Evolutionary conservation across 2,113 vertebrate species (phyloP), one percentile per base, ranked within the genome.

Genomic region (Lagopus muta): DNA sequence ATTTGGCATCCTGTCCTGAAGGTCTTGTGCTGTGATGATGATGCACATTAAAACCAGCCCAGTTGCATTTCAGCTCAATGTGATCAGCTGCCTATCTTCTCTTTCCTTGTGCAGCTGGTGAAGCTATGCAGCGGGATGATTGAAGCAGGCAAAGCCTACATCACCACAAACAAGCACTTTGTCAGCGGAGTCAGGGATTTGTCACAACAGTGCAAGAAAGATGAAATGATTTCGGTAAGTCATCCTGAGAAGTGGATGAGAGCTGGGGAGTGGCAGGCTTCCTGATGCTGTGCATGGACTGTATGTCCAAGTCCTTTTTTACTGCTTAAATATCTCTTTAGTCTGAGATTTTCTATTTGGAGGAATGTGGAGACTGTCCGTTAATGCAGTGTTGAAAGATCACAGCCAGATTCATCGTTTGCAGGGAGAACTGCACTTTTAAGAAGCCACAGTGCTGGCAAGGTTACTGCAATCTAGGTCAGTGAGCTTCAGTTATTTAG

Each of bases 51-150:
- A 62, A 15, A 30, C 18, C 58, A 10, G 13, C 7, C 50, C 24
- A 61, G 40, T 5, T 52, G 24, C 50, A 19, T 0, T 8, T 38
- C 2, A 2, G 7, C 36, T 36, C 15, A 60, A 2, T 34, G 52
- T 40, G 61, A 4, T 25, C 32, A 50, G 36, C 55, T n/a, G 22
- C 30, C n/a, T 5, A 0, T n/a, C 17, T 1, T 2, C 3, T 30
- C 12, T 89, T 32, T 77, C 60, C 90, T 34, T 5, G 73, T 16
- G 42, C 91, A 99, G 99, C 97, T 99, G 98, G 99, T 99, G 93
- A 99, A 99, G 97, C 98, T 99, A 85, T 99, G 99, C 98, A 99
- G 99, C 4, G 98, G 99, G 34, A 99, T 99, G 99, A 98, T 99
- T 0, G 99, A 99, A 88, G 99, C 99, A 0, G 99, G 99, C 72